phyloP scores from a whole-genome alignment of 2,113 vertebrate species.

The Tupaia chinensis region DNA sequence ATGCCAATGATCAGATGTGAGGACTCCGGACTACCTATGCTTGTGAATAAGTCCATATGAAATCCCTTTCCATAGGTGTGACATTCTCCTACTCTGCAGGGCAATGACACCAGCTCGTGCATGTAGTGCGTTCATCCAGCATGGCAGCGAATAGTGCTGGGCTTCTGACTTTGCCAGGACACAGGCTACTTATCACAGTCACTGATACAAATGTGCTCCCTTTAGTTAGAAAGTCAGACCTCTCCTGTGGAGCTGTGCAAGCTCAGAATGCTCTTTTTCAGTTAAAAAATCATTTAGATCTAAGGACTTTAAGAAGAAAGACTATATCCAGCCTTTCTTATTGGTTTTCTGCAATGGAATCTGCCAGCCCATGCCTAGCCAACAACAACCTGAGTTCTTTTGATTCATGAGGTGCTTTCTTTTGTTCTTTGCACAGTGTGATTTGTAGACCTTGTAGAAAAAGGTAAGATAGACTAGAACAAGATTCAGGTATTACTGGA shows the following conservation, averaged over 20 bases:
- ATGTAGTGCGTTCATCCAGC: neutral
- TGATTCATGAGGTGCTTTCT: neutral
- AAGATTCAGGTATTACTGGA: neutral
- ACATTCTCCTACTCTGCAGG: neutral
- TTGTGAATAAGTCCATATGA: neutral
- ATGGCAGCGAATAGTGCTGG: fast-evolving
- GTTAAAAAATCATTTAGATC: neutral
- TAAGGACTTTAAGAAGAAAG: neutral
- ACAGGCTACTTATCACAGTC: neutral
- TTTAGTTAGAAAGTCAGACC: neutral
- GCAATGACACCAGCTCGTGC: neutral
- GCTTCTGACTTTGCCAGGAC: neutral
- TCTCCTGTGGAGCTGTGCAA: neutral
- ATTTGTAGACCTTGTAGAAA: neutral
- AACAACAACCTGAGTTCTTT: neutral
- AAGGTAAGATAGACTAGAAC: neutral
- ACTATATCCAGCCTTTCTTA: neutral
- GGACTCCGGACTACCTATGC: neutral
- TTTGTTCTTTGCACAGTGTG: neutral
- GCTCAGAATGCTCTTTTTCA: neutral
- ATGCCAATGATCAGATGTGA: neutral
- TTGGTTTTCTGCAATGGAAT: neutral
- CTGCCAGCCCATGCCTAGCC: neutral
- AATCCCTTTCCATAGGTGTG: neutral
- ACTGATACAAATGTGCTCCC: neutral